Conservation (phyloP, 2,888 invertebrate species). For the Helleia helle region DNA sequence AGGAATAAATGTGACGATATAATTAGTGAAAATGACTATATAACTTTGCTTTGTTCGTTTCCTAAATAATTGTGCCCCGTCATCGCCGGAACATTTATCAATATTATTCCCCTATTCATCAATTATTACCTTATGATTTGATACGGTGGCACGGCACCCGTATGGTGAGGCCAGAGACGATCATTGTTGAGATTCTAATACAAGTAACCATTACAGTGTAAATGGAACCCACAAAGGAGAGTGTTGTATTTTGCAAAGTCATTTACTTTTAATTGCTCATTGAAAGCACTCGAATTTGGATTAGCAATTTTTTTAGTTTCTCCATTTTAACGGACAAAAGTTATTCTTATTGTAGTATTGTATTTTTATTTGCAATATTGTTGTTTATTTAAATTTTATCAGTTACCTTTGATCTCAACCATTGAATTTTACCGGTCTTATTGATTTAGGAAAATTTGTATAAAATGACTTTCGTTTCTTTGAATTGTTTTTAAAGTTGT, state of each 20-base stretch:
- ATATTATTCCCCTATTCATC: constrained; percentile 24
- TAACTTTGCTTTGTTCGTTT: background rate
- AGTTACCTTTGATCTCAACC: no score
- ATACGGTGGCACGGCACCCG: constrained; percentile 41
- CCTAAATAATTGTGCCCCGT: background rate
- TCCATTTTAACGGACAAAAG: no score
- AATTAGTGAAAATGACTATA: background rate
- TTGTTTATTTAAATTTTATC: no score
- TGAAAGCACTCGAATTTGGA: constrained; percentile 1
- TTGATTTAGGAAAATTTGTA: no score
- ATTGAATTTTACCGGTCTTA: no score
- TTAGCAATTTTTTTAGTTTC: no score
- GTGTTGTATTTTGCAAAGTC: background rate
- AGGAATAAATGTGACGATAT: background rate
- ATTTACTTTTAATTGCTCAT: constrained; percentile 7
- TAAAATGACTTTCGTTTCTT: background rate
- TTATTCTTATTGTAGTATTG: no score
- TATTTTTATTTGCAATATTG: no score
- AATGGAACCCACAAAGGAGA: constrained; percentile 1
- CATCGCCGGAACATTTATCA: background rate
- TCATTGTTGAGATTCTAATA: background rate
- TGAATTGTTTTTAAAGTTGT: background rate
- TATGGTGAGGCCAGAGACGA: background rate
- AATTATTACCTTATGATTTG: constrained; percentile 33
- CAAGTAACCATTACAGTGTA: background rate